Conservation (phyloP, 2,113 vertebrate genomes). For the Monopterus albus region DNA sequence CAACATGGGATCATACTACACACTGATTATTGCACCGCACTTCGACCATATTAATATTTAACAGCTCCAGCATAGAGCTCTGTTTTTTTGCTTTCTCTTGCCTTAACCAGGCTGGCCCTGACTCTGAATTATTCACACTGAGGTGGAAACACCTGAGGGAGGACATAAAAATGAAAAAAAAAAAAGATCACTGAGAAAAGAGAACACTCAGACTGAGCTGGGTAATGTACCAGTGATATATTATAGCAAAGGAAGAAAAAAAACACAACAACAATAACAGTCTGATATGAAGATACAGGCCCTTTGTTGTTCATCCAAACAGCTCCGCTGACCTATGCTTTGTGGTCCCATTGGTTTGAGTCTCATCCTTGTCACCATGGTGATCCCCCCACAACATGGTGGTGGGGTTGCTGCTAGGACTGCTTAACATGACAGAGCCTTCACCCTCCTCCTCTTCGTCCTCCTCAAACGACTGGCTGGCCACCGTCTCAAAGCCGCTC, state of each 20-base stretch:
- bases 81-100: constrained; percentile 52
- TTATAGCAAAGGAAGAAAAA: background rate
- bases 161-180: constrained; percentile 31
- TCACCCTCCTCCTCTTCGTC: constrained; percentile 75
- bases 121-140: constrained; percentile 81
- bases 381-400: constrained; percentile 86
- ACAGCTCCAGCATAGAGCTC: constrained; percentile 53
- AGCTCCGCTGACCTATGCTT: constrained; percentile 88
- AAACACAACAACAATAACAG: background rate
- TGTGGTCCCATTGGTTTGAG: constrained; percentile 88
- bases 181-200: constrained; percentile 36
- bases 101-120: constrained; percentile 30
- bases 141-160: constrained; percentile 49
- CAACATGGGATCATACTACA: constrained; percentile 49
- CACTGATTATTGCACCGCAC: constrained; percentile 71
- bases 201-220: background rate
- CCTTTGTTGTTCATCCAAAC: constrained; percentile 7
- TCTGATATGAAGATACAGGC: background rate
- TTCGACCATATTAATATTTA: constrained; percentile 80
- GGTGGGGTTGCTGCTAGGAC: constrained; percentile 71
- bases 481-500: constrained; percentile 90
- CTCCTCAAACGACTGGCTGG: constrained; percentile 84
- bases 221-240: background rate
- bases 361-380: constrained; percentile 82
- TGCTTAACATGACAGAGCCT: constrained; percentile 79